Evolutionary conservation across 2,888 invertebrate genomes (phyloP), one percentile per base, ranked within the genome.

Genomic region (Hypolimnas misippus): DNA sequence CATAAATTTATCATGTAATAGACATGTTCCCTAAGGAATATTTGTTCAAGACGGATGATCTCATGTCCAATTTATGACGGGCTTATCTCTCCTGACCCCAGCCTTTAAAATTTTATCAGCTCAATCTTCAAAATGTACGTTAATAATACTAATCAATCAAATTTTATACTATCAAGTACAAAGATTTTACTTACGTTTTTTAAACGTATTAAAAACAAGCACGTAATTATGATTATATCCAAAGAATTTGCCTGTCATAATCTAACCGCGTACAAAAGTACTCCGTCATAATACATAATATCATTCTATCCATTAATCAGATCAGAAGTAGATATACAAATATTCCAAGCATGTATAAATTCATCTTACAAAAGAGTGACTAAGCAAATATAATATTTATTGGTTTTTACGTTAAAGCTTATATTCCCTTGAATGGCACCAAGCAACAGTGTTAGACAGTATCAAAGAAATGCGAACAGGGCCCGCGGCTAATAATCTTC

Each of bases 401-500:
- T 29, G 12, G 49, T 54, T 49, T 57, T 57, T 29, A 25, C 50
- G 49, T 46, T 63, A 57, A 57, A 57, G 29, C 19, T 40, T 49
- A 49, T n/a, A 49, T 53, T 53, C 57, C 46, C 46, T 57, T 46
- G 46, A 57, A 63, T 25, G 53, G 25, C 19, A 49, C 53, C 38
- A 54, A 60, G 57, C 52, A 33, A 35, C 51, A 17, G 53, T 50
- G 46, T 57, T 50, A 25, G 57, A 29, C 49, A 40, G 52, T 58
- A 57, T 74, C 73, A 74, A 74, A 75, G 73, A 65, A 69, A 72
- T 63, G 70, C 71, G 70, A 70, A 70, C 70, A 71, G 63, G 58
- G 73, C 76, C 73, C 65, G 66, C 49, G 74, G 78, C 75, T 68
- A 68, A 73, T 74, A 75, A 77, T 78, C 78, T 77, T 57, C 69